Evolutionary conservation across 2,797 vertebrate species (phyloP), one percentile per base, ranked within the genome.

Genomic region (Mus caroli): DNA sequence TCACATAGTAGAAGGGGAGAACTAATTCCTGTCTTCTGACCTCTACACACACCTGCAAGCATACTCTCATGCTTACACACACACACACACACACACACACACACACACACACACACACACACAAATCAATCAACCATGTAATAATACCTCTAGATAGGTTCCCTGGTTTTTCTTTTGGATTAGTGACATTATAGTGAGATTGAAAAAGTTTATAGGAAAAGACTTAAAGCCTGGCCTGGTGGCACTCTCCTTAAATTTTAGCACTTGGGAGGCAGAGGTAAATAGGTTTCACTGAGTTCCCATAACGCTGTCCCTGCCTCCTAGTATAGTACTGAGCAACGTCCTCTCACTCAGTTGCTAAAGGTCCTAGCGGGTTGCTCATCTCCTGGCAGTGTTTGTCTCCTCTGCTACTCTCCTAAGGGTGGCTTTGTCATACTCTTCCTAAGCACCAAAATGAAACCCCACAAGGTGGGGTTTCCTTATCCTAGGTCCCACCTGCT

Each of bases 401-500:
- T 69, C 69, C 92, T 80, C 31, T 43, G 20, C 62, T 86, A 4
- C 24, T 93, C 93, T 90, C 50, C 56, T 90, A n/a, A 84, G 77
- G 52, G 28, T 77, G 34, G 75, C 34, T 79, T 34, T 10, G 34
- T 76, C 5, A 15, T 92, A 60, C 20, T 79, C 71, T 96, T 95
- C 92, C 75, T 86, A 84, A 94, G 90, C 50, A 67, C 37, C 37
- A 73, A 76, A 77, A 77, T 52, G 31, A 92, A 95, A 17, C 64
- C 12, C 20, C 46, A 26, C 54, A 20, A 75, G 64, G 26, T 9
- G 19, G 17, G 6, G 62, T 28, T 82, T 90, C 85, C 46, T 79
- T 64, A 69, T 0, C 6, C 3, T 87, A 4, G 71, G 40, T 71
- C 6, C 67, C 31, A 3, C 80, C 71, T 80, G 40, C 34, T 75